Evolutionary conservation across 2,113 vertebrate genomes (phyloP).

Genomic region (Ardeotis arabs): DNA sequence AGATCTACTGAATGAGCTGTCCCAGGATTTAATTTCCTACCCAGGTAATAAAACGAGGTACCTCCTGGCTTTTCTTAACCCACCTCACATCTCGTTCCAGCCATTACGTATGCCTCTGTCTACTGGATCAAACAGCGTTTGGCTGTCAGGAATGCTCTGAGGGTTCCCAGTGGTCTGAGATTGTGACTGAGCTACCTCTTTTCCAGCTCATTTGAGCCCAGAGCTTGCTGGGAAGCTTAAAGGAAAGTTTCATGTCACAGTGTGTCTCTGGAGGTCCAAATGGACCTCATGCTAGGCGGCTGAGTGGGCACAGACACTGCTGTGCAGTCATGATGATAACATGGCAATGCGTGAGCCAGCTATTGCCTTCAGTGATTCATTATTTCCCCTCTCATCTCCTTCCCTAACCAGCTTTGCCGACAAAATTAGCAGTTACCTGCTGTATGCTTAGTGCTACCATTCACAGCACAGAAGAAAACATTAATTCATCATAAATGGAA

Average conservation of each 20-base stretch:
- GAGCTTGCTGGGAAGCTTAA: not conserved
- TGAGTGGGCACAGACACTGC: not conserved
- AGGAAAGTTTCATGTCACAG: not conserved
- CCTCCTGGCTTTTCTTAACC: not conserved
- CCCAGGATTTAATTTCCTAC: not conserved
- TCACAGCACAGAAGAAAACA: not conserved
- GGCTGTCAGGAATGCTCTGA: not conserved
- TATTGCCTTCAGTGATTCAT: conserved; percentile 36
- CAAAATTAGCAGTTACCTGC: conserved; percentile 56
- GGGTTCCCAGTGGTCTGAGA: not conserved
- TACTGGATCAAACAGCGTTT: not conserved
- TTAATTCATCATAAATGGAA: conserved; percentile 29
- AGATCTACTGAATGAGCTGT: not conserved
- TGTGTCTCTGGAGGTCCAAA: not conserved
- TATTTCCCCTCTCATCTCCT: conserved; percentile 12
- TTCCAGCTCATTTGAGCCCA: not conserved
- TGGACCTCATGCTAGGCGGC: not conserved
- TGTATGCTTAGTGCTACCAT: not conserved
- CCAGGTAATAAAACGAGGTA: not conserved
- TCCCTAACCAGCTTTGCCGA: not conserved
- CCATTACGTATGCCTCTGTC: not conserved
- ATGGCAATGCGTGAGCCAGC: not conserved
- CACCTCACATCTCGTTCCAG: not conserved
- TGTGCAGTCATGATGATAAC: not conserved
- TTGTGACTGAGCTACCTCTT: not conserved